phyloP scores from a whole-genome alignment of 2,888 invertebrate species.

The Pandemis corylana region DNA sequence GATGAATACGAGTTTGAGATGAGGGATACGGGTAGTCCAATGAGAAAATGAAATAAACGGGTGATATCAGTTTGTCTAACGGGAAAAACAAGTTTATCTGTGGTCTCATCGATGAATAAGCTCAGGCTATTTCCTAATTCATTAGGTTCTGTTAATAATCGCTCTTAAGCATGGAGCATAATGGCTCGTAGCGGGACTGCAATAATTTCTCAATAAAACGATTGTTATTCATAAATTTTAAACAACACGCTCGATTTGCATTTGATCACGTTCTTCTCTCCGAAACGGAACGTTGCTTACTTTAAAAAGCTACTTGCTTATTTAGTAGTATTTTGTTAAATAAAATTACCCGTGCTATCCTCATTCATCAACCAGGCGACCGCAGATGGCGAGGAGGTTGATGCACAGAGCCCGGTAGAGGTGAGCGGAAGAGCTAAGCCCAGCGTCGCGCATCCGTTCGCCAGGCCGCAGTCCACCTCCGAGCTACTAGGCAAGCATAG shows the following conservation, averaged over 20 bases:
- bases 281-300: constrained; percentile 20
- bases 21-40: too few species aligned
- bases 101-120: background rate
- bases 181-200: constrained; percentile 12
- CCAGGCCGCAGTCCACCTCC: constrained; percentile 72
- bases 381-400: constrained; percentile 77
- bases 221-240: constrained; percentile 36
- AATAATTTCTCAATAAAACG: constrained; percentile 30
- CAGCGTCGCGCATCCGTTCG: constrained; percentile 76
- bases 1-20: background rate
- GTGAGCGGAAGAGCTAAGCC: constrained; percentile 75
- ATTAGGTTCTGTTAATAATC: background rate
- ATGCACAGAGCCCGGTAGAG: constrained; percentile 69
- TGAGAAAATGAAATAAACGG: too few species aligned
- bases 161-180: background rate
- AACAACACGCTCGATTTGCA: constrained; percentile 40
- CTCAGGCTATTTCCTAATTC: too few species aligned
- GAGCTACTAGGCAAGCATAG: constrained; percentile 61
- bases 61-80: too few species aligned
- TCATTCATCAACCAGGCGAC: constrained; percentile 85
- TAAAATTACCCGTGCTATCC: constrained; percentile 75
- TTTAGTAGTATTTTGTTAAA: background rate
- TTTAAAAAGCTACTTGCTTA: constrained; percentile 1
- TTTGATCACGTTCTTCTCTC: constrained; percentile 39
- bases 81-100: background rate